Conservation (phyloP, 2,113 vertebrate species). For the Cranoglanis bouderius region DNA sequence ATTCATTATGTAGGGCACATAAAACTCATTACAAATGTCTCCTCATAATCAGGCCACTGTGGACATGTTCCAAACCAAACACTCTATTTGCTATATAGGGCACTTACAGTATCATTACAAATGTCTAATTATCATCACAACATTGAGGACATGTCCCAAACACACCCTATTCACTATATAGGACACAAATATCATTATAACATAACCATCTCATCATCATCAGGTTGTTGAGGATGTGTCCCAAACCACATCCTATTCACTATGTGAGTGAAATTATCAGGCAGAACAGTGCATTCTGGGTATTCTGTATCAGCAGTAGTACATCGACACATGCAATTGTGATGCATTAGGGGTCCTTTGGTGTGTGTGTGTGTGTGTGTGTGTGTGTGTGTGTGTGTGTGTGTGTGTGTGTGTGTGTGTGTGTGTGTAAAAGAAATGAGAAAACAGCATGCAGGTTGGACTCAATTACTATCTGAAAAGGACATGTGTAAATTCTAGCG, state of each 20-base stretch:
- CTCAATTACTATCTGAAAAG: constrained; percentile 33
- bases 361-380: not conserved
- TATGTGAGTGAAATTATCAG: not conserved
- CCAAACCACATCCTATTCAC: not conserved
- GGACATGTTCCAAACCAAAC: not conserved
- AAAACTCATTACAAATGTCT: not conserved
- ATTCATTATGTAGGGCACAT: not conserved
- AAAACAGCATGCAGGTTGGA: constrained; percentile 13
- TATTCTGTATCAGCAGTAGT: not conserved
- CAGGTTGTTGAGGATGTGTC: not conserved
- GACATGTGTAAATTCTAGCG: constrained; percentile 29
- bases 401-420: constrained; percentile 1
- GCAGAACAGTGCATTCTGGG: not conserved
- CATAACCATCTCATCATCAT: not conserved
- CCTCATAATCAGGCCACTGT: not conserved
- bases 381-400: constrained; percentile 30
- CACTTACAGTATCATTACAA: not conserved
- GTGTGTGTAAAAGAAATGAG: constrained; percentile 31
- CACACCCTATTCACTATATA: not conserved
- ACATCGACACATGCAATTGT: not conserved
- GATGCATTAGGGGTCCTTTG: not conserved
- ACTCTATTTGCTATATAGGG: not conserved
- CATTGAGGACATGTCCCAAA: not conserved
- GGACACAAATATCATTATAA: not conserved
- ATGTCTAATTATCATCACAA: not conserved